A percentile compares a stretch with the other conserved stretches of the same genome.
Conservation (phyloP, 2,797 vertebrate genomes). For the Artibeus lituratus region DNA sequence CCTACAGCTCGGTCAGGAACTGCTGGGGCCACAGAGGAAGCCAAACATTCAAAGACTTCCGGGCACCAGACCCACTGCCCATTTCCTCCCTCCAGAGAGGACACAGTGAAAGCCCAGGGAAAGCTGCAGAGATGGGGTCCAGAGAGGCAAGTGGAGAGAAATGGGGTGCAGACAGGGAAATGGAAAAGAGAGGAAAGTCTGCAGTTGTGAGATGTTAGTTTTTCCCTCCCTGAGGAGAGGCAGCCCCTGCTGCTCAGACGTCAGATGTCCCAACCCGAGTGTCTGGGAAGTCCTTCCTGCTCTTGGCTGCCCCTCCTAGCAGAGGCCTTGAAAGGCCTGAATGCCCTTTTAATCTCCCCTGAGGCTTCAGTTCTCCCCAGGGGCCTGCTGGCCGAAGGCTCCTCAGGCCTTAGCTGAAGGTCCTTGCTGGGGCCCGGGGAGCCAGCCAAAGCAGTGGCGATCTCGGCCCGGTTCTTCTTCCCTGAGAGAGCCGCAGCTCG, state of each 20-base stretch:
- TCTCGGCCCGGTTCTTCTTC: background rate
- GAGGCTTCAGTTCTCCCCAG: background rate
- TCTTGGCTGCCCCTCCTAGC: background rate
- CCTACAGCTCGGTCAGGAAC: background rate
- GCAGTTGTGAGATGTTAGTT: background rate
- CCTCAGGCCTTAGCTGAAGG: background rate
- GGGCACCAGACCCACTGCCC: background rate
- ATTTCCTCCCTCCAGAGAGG: slow-evolving; percentile 32
- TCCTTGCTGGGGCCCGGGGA: no score
- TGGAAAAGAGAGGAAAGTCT: background rate
- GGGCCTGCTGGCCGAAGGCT: background rate
- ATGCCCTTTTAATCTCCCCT: background rate
- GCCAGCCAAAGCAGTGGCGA: background rate
- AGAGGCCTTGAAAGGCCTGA: background rate
- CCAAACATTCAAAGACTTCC: background rate
- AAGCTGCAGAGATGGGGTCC: background rate
- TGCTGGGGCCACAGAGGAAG: slow-evolving; percentile 13
- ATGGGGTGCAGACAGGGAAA: background rate
- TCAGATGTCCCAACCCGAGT: background rate
- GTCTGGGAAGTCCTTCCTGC: background rate
- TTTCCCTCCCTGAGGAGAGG: background rate
- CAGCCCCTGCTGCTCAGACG: background rate
- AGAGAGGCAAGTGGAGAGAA: background rate
- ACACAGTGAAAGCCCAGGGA: background rate
- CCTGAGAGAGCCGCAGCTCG: rapidly evolving